Percentiles rank a stretch among this genome's conserved stretches.
phyloP scores from a whole-genome alignment of 1,140 invertebrate species.

The Halesus radiatus region DNA sequence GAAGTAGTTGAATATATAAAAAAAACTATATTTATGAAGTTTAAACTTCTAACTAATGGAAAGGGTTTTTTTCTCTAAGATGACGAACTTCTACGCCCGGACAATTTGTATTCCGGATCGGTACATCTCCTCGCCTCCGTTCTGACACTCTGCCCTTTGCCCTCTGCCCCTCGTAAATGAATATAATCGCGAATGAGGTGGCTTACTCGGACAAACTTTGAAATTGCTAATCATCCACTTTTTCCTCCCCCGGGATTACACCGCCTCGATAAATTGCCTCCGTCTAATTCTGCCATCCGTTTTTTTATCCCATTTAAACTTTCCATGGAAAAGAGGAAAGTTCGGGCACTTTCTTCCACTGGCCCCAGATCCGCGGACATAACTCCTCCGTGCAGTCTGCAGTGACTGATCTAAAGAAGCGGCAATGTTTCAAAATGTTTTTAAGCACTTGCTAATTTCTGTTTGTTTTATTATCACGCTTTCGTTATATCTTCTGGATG shows the following conservation, averaged over 20 bases:
- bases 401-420: conserved; percentile 34
- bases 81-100: too few relatives aligned
- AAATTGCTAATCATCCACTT: conserved; percentile 47
- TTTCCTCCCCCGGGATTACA: conserved; percentile 18
- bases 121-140: neutral
- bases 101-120: neutral
- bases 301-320: conserved; percentile 43
- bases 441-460: conserved; percentile 30
- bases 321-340: conserved; percentile 25
- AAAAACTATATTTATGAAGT: too few relatives aligned
- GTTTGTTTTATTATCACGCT: neutral
- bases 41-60: too few relatives aligned
- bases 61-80: too few relatives aligned
- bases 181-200: conserved; percentile 29
- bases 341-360: neutral
- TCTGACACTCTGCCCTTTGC: conserved; percentile 7
- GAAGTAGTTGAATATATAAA: too few relatives aligned
- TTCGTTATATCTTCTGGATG: too few relatives aligned
- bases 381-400: conserved; percentile 1
- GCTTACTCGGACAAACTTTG: conserved; percentile 36
- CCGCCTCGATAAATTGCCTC: conserved; percentile 38
- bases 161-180: conserved; percentile 9
- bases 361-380: conserved; percentile 1
- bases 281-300: conserved; percentile 32
- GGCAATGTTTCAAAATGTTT: conserved; percentile 26